Evolutionary conservation across 2,888 invertebrate species (phyloP), one percentile per base, ranked within the genome.

Genomic region (Stenchaetothrips biformis): DNA sequence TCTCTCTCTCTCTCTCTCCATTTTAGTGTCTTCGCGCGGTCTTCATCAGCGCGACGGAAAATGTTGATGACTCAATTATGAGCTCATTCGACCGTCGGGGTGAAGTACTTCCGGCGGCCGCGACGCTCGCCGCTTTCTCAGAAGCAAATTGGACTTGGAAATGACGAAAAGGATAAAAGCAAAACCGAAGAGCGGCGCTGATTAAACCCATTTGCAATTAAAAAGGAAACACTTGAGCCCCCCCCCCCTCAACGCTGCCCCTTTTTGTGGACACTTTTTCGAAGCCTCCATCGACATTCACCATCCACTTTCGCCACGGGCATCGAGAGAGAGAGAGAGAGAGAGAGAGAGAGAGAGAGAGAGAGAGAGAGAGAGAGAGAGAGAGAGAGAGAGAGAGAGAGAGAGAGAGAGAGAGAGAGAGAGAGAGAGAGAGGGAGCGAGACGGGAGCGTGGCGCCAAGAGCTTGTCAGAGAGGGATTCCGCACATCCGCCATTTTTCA

Each of bases 1-100:
- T 80, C 80, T 77, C 80, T 48, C 48, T 48, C 78, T 49, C 80
- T 62, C 53, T n/a, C 78, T 47, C 47, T 21, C 53, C 78, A 49
- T 27, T 48, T 77, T 0, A 18, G 48, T 37, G 18, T 37, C 48
- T 77, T 27, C 80, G n/a, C 74, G 18, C 21, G 74, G 47, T 25
- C 77, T 80, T 77, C 77, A n/a, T 77, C 16, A 53, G 53, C 16
- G 53, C 16, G 13, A 11, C n/a, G n/a, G n/a, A n/a, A n/a, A n/a
- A n/a, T 53, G 13, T 53, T 53, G 13, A 11, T 53, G 9, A 16
- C 16, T 53, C 53, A 37, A 37, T 37, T 37, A 37, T 37, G 37
- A 37, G 37, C 37, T 37, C 37, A 59, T 59, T 59, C 18, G 18
- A 59, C 6, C 9, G 53, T 16, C 53, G 37, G 53, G 13, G 16